Evolutionary conservation across 2,113 vertebrate genomes (phyloP).

Genomic region (Nyctibius bracteatus): DNA sequence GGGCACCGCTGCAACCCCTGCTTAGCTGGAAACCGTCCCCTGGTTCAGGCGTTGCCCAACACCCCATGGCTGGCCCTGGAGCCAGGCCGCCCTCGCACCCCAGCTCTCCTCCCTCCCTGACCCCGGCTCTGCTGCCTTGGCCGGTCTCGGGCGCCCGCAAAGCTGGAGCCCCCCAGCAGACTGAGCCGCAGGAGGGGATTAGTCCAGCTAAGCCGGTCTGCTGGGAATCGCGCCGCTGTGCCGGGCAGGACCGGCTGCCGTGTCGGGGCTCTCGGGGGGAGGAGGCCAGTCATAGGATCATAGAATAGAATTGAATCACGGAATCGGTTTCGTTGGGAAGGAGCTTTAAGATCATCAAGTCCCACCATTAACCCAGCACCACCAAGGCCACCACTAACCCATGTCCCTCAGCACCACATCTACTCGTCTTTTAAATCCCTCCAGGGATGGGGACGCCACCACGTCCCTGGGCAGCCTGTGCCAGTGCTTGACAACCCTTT

Average conservation of each 20-base stretch:
- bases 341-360: too few species aligned
- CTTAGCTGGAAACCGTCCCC: neutral
- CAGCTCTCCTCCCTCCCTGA: neutral
- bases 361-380: too few species aligned
- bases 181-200: neutral
- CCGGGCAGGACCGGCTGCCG: accelerated
- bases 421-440: too few species aligned
- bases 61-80: neutral
- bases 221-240: accelerated
- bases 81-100: neutral
- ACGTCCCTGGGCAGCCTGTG: too few species aligned
- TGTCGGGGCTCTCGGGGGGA: neutral
- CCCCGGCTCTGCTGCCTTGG: accelerated
- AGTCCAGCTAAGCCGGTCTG: too few species aligned
- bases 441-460: too few species aligned
- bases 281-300: too few species aligned
- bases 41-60: neutral
- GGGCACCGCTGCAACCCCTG: neutral
- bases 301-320: too few species aligned
- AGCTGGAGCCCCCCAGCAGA: neutral
- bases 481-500: too few species aligned
- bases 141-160: accelerated
- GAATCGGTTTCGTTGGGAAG: too few species aligned
- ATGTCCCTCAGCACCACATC: too few species aligned
- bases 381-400: too few species aligned